Evolutionary conservation across 2,113 vertebrate genomes (phyloP), one percentile per base, ranked within the genome.

Genomic region (Rattus norvegicus): DNA sequence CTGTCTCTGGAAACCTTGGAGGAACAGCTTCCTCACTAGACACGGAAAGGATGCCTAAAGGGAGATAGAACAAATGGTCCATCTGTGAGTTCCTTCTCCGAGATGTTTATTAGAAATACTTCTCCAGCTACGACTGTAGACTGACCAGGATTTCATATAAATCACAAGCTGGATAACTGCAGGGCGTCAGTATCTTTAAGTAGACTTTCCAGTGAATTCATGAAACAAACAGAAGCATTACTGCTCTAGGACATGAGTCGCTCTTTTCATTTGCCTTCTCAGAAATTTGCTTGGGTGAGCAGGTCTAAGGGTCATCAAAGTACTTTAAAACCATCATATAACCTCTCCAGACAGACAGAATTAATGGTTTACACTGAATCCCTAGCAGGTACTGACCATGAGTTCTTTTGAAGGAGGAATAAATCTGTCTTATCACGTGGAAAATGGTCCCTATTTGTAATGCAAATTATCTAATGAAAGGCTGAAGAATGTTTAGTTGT

Each of bases 391-490:
- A 90, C 80, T n/a, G 63, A 90, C 33, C 70, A 17, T n/a, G 49
- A 47, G 3, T 36, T 93, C 89, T 87, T 52, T 92, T 86, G 73
- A 28, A 75, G 63, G 47, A 72, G 72, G 70, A 89, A 79, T 59
- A 88, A 88, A 95, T 22, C 19, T 43, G 70, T 70, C 93, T n/a
- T 79, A 86, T 43, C 24, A 88, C 47, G 69, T 24, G 80, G 90
- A 84, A 93, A 70, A 80, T 47, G 65, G 9, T 63, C 61, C 61
- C 14, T 94, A 69, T 96, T 94, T 90, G 80, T 65, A 81, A 97
- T 95, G 89, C 67, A 90, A 88, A 61, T 96, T 85, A 87, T 76
- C 83, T 90, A 90, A 91, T 67, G 61, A 94, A 92, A 93, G 84
- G 19, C 76, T 63, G 47, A 88, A 92, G 93, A 94, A 89, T 75